Evolutionary conservation across 2,888 invertebrate genomes (phyloP).

Genomic region (Teinopalpus imperialis): DNA sequence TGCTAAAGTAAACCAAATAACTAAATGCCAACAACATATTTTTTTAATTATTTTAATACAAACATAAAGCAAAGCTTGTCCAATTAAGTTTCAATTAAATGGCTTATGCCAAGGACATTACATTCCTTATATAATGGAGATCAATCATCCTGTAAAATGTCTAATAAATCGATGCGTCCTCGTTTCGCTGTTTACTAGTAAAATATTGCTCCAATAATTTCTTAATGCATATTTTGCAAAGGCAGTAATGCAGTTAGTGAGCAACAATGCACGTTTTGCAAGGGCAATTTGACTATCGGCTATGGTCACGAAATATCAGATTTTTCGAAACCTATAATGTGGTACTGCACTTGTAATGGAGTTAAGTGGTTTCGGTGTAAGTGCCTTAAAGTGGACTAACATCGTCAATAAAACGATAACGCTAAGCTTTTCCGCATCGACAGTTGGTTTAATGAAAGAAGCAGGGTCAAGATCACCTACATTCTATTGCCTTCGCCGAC

Average conservation of each 20-base stretch:
- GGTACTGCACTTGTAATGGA: constrained; percentile 27
- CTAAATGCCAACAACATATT: no score
- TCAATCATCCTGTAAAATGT: constrained; percentile 17
- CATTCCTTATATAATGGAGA: constrained; percentile 9
- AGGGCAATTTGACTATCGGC: constrained; percentile 50
- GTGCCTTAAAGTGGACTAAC: constrained; percentile 35
- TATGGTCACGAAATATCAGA: constrained; percentile 46
- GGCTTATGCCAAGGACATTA: no score
- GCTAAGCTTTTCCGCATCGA: constrained; percentile 10
- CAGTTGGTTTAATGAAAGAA: constrained; percentile 1
- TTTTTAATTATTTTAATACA: no score
- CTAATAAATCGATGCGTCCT: constrained; percentile 34
- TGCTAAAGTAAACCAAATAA: no score
- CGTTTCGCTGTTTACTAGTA: constrained; percentile 57
- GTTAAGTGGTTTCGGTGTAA: constrained; percentile 35
- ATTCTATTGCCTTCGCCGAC: constrained; percentile 14
- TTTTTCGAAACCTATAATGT: constrained; percentile 40
- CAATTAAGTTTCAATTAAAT: neutral
- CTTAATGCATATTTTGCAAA: constrained; percentile 56
- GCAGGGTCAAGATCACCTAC: constrained; percentile 20
- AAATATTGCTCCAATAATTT: constrained; percentile 45
- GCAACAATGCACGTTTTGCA: constrained; percentile 45
- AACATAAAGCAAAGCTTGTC: no score
- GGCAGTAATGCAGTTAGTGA: constrained; percentile 31
- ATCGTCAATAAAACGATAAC: constrained; percentile 31